Conservation (phyloP, 2,888 invertebrate species). For the Aporophyla nigra region DNA sequence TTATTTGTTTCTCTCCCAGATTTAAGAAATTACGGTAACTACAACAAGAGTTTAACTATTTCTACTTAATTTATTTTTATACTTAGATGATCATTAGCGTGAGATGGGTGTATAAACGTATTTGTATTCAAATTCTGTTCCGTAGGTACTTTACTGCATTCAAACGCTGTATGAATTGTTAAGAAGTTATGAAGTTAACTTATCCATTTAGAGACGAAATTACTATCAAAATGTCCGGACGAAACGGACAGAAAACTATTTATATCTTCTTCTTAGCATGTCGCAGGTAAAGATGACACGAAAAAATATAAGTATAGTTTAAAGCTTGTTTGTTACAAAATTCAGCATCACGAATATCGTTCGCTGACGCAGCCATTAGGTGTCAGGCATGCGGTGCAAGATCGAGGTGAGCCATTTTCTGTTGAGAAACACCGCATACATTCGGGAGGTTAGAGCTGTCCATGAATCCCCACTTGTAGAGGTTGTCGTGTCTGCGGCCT, state of each 20-base stretch:
- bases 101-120: conserved; percentile 66
- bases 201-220: neutral
- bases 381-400: too few species aligned
- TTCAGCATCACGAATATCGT: too few species aligned
- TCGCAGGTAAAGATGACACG: too few species aligned
- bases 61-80: conserved; percentile 66
- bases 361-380: too few species aligned
- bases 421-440: too few species aligned
- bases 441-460: too few species aligned
- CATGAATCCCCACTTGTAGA: too few species aligned
- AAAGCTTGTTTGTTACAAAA: too few species aligned
- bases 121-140: conserved; percentile 62
- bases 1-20: conserved; percentile 62
- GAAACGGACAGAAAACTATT: neutral
- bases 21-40: conserved; percentile 65
- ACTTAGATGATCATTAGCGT: conserved; percentile 68
- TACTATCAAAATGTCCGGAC: neutral
- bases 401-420: too few species aligned
- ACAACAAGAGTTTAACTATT: conserved; percentile 61
- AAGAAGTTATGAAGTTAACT: conserved; percentile 20
- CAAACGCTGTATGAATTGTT: neutral
- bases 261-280: too few species aligned
- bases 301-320: too few species aligned
- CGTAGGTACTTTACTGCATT: neutral
- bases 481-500: too few species aligned